Conservation (phyloP, 2,113 vertebrate species). For the Scartelaos histophorus region DNA sequence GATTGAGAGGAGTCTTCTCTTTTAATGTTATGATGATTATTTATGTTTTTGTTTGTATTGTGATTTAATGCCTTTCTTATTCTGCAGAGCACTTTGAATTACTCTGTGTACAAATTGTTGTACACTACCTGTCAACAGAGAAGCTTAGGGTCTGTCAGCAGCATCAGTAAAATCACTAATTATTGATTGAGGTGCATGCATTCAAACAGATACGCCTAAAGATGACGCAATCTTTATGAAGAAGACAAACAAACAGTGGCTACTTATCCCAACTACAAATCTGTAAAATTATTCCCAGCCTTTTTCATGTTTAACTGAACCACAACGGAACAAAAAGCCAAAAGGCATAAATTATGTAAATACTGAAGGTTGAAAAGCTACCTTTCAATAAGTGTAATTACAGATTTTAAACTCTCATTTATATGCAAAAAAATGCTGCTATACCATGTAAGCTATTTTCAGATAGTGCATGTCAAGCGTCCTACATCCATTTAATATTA, state of each 20-base stretch:
- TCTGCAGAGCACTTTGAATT: too few relatives aligned
- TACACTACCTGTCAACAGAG: constrained; percentile 1
- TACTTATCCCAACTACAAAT: constrained; percentile 15
- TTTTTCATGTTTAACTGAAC: constrained; percentile 15
- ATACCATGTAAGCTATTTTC: constrained; percentile 56
- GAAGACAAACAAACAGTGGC: background rate
- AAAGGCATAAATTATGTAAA: constrained; percentile 15
- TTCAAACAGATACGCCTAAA: background rate
- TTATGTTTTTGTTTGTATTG: too few relatives aligned
- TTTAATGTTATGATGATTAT: too few relatives aligned
- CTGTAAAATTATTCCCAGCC: background rate
- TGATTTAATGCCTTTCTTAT: too few relatives aligned
- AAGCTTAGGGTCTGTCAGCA: constrained; percentile 2
- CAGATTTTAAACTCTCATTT: constrained; percentile 46
- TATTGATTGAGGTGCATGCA: constrained; percentile 7
- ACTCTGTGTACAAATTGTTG: background rate
- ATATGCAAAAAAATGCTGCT: constrained; percentile 35
- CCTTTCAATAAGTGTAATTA: constrained; percentile 45
- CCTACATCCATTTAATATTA: constrained; percentile 44
- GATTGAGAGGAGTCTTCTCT: too few relatives aligned
- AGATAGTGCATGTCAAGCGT: constrained; percentile 28
- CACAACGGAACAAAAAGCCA: constrained; percentile 2
- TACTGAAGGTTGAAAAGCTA: constrained; percentile 19
- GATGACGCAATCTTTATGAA: constrained; percentile 4
- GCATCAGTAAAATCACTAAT: constrained; percentile 13